Conservation (phyloP, 2,888 invertebrate species). For the Acleris sparsana region DNA sequence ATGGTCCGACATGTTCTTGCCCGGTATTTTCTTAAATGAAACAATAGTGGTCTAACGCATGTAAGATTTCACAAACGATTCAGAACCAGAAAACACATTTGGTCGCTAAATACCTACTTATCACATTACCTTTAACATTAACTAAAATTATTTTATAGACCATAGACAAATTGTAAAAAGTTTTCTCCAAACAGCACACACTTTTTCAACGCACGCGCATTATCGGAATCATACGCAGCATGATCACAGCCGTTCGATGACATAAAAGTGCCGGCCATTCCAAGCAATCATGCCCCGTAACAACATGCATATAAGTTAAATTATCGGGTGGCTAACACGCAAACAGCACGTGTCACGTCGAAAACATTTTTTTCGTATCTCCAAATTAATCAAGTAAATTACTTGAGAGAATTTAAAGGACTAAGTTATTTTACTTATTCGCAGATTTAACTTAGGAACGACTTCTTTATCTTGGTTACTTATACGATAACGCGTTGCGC, state of each 20-base stretch:
- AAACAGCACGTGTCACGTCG: conserved; percentile 58
- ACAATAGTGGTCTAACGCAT: no score
- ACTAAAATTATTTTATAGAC: no score
- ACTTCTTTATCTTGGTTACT: conserved; percentile 10
- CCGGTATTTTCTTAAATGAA: no score
- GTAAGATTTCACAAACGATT: no score
- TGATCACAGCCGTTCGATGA: conserved; percentile 55
- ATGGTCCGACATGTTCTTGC: no score
- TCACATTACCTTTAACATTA: no score
- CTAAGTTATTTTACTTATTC: conserved; percentile 31
- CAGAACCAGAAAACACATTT: no score
- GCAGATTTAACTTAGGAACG: conserved; percentile 31
- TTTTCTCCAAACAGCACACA: conserved; percentile 34
- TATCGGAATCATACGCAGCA: conserved; percentile 45
- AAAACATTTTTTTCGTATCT: conserved; percentile 44
- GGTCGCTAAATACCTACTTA: no score
- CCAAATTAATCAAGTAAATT: conserved; percentile 47
- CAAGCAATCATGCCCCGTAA: conserved; percentile 52
- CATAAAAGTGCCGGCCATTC: conserved; percentile 63
- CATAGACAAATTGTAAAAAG: no score
- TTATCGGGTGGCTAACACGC: conserved; percentile 49
- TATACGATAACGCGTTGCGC: background rate
- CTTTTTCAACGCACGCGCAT: conserved; percentile 29
- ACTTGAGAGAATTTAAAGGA: conserved; percentile 40
- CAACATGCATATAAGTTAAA: conserved; percentile 38